Percentiles rank a stretch among this genome's conserved stretches.
Evolutionary conservation across 2,888 invertebrate genomes (phyloP).

Genomic region (Unio delphinus): DNA sequence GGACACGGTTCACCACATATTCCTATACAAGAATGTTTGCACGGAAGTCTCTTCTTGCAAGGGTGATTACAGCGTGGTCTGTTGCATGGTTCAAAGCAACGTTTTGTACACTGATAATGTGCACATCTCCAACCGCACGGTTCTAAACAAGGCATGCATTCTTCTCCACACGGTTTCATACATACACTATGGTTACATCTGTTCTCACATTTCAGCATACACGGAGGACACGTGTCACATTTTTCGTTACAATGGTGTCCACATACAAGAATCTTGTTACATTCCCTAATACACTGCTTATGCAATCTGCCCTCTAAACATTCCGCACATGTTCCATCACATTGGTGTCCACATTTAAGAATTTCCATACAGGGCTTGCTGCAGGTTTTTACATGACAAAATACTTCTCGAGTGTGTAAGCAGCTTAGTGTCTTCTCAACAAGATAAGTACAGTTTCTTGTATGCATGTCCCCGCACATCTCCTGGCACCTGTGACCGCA

Average conservation of each 20-base stretch:
- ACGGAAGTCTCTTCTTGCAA: conserved; percentile 35
- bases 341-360: conserved; percentile 48
- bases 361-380: conserved; percentile 35
- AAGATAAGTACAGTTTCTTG: not conserved
- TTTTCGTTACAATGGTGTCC: conserved; percentile 24
- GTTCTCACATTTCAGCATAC: conserved; percentile 19
- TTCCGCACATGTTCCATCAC: conserved; percentile 21
- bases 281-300: conserved; percentile 14
- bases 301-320: conserved; percentile 27
- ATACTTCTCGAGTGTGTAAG: conserved; percentile 3
- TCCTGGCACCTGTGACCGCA: conserved; percentile 35
- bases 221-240: conserved; percentile 29
- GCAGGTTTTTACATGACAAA: conserved; percentile 39
- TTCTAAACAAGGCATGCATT: conserved; percentile 65
- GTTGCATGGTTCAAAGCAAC: conserved; percentile 69
- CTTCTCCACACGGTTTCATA: conserved; percentile 53
- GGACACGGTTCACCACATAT: conserved; percentile 84
- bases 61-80: conserved; percentile 49
- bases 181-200: conserved; percentile 48
- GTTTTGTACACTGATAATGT: conserved; percentile 56
- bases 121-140: conserved; percentile 67
- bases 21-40: conserved; percentile 74
- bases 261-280: conserved; percentile 23
- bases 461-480: conserved; percentile 5
- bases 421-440: conserved; percentile 3